These are phyloP conservation scores for Erythrocercus mccallii DNA, from an alignment of 2,113 vertebrate genomes.

Conservation along the genomic window DNA sequence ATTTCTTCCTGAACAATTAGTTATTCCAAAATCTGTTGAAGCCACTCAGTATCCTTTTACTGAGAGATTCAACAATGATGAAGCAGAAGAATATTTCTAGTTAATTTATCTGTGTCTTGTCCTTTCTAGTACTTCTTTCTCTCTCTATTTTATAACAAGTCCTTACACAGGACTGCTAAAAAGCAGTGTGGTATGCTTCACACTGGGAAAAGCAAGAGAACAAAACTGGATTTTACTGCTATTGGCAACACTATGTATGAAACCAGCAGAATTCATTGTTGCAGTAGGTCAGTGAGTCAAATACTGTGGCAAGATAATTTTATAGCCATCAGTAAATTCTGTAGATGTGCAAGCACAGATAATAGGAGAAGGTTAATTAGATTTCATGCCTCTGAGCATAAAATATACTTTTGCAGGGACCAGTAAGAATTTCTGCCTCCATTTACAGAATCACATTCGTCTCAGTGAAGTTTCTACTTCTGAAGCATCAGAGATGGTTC, in stretches of 20 bases:
- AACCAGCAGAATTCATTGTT: neutral
- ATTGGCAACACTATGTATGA: conserved; percentile 17
- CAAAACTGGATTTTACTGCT: neutral
- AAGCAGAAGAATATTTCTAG: neutral
- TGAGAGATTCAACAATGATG: neutral
- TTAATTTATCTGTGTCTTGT: neutral
- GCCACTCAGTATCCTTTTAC: neutral
- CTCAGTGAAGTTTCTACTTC: neutral
- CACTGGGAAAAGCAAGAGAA: neutral
- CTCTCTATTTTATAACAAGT: neutral
- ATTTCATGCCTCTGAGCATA: conserved; percentile 47
- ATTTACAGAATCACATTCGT: conserved; percentile 1
- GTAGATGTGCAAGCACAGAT: conserved; percentile 45
- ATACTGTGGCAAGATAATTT: conserved; percentile 59
- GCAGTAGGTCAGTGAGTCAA: conserved; percentile 50
- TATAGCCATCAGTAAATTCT: conserved; percentile 64
- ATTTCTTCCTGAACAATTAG: neutral
- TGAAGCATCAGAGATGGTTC: neutral
- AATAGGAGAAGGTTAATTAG: conserved; percentile 67
- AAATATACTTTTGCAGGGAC: conserved; percentile 21
- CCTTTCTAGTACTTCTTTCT: neutral
- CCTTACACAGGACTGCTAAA: neutral
- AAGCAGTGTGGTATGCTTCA: neutral
- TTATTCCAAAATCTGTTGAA: neutral
- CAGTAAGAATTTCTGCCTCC: conserved; percentile 13